Base-by-base conservation (phyloP, 2,797 vertebrate genomes). In the Geotria australis region DNA sequence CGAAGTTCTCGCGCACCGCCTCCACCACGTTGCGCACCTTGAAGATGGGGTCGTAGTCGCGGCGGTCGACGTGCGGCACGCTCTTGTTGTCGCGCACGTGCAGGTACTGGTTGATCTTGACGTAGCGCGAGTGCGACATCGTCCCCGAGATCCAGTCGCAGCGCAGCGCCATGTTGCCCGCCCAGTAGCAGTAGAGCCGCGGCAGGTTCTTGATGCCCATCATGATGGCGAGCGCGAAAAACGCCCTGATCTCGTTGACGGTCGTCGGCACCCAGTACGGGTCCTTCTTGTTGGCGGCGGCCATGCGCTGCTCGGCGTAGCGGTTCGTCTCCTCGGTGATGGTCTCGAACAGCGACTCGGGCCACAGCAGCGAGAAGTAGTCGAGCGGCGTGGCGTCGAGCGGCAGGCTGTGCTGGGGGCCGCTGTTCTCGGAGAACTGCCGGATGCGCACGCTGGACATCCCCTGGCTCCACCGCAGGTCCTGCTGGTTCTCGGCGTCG, bases 271-370 rank as follows among this genome's bases (percentile, higher is more conserved):
- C 75, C 78, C 78, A 80, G 69, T 75, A 73, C 61, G 76, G 67
- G 69, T 80, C 78, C 64, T 73, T 69, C 61, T 77, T 76, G 55
- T 76, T 76, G 45, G 73, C 74, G 69, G 71, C 74, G 69, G 73
- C 74, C 61, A 79, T 77, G 72, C 78, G 76, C 66, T 78, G 79
- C 72, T 76, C 71, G 73, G 78, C 78, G 73, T 80, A 77, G 68
- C 74, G 78, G 71, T 80, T 80, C 74, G 78, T 80, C 76, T 80
- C 77, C 75, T 78, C 74, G 66, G 78, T 76, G 73, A 80, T 79
- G 74, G 77, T 76, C 74, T 79, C 75, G 72, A 79, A 79, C 69
- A 80, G 73, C 67, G 75, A 76, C 72, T 79, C 76, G 69, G 78
- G 78, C 72, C 79, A 80, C 68, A 79, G 76, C 69, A 77, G 73